Conservation (phyloP, 2,113 vertebrate species). For the Atlantisia rogersi region DNA sequence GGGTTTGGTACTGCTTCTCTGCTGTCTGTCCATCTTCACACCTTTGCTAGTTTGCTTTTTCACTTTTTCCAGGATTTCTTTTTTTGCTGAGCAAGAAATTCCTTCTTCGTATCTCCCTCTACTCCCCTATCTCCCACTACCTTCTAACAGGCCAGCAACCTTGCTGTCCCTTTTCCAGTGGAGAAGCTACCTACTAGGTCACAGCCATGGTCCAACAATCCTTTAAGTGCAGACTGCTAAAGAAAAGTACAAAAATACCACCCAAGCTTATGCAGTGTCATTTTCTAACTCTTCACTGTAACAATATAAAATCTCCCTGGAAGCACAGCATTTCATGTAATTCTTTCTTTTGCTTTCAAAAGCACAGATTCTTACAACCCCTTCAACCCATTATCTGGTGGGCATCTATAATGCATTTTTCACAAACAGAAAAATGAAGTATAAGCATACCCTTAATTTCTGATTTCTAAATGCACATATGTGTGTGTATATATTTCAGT, state of each 20-base stretch:
- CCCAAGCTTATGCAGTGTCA: background rate
- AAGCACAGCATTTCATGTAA: background rate
- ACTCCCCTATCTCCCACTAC: background rate
- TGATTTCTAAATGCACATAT: background rate
- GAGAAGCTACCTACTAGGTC: background rate
- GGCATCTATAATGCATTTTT: background rate
- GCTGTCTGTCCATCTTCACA: background rate
- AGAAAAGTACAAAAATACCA: background rate
- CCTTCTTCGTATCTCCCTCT: background rate
- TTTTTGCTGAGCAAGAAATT: background rate
- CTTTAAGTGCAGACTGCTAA: background rate
- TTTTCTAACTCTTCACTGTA: background rate
- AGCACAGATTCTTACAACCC: background rate
- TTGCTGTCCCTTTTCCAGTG: background rate
- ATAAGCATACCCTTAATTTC: background rate
- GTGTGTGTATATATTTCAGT: background rate
- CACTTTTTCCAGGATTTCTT: background rate
- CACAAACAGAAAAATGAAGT: background rate
- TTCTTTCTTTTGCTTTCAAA: background rate
- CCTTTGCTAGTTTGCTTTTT: background rate
- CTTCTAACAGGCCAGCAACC: background rate
- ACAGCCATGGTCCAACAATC: fast-evolving
- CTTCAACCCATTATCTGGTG: background rate
- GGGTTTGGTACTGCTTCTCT: background rate
- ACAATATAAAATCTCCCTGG: background rate